These are phyloP conservation scores for Danionella dracula DNA, from an alignment of 2,797 vertebrate genomes.

Conservation along the genomic window DNA sequence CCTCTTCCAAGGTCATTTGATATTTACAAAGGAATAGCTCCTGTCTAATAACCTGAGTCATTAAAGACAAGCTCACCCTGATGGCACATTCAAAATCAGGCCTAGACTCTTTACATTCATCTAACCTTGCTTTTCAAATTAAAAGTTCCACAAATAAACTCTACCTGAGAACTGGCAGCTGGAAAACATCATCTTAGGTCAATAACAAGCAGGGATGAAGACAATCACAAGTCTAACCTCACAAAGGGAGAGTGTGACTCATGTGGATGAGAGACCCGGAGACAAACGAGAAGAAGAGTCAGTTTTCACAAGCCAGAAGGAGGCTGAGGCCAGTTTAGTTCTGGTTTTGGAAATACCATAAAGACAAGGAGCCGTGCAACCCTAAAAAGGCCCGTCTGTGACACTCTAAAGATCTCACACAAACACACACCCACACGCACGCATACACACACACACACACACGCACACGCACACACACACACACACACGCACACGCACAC, in stretches of 20 bases:
- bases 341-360: slow-evolving; percentile 36
- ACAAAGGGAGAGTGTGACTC: slow-evolving; percentile 22
- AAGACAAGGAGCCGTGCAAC: slow-evolving; percentile 40
- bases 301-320: slow-evolving; percentile 34
- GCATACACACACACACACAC: too few species aligned
- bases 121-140: too few species aligned
- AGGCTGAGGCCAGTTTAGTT: slow-evolving; percentile 37
- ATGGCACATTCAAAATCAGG: not conserved
- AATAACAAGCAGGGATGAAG: slow-evolving; percentile 1
- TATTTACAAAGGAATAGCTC: slow-evolving; percentile 32
- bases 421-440: not conserved
- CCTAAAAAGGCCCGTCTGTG: slow-evolving; percentile 32
- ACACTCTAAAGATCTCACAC: slow-evolving; percentile 36
- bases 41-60: slow-evolving; percentile 3
- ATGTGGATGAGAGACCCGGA: slow-evolving; percentile 16
- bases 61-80: slow-evolving; percentile 1
- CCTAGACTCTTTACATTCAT: not conserved
- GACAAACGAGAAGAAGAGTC: slow-evolving; percentile 28
- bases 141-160: not conserved
- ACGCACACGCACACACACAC: slow-evolving; percentile 15
- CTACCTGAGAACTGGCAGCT: not conserved
- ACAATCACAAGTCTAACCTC: not conserved
- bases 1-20: slow-evolving; percentile 41
- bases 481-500: too few species aligned
- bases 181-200: slow-evolving; percentile 6